phyloP scores from a whole-genome alignment of 1,140 invertebrate species.

The Probaryconus sp. region DNA sequence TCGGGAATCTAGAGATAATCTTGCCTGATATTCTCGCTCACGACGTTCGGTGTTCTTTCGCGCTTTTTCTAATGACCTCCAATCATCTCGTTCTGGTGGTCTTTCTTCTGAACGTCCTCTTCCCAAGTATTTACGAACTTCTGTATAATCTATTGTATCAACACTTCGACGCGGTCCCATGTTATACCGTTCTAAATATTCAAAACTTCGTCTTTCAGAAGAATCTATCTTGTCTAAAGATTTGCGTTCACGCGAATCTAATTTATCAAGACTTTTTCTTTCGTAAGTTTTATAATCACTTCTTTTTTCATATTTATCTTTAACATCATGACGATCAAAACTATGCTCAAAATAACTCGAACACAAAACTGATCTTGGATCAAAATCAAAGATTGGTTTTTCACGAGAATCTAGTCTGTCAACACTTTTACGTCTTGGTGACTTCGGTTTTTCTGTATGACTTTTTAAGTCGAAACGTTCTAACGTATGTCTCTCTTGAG shows the following conservation, averaged over 20 bases:
- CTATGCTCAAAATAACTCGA: constrained; percentile 56
- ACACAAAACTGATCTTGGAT: constrained; percentile 69
- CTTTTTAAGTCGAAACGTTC: constrained; percentile 69
- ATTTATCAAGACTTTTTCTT: constrained; percentile 44
- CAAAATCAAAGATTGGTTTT: constrained; percentile 71
- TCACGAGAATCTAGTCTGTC: constrained; percentile 69
- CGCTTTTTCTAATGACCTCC: constrained; percentile 73
- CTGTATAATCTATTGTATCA: constrained; percentile 61
- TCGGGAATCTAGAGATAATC: constrained; percentile 68
- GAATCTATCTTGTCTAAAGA: constrained; percentile 64
- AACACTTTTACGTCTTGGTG: constrained; percentile 69
- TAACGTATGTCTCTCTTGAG: constrained; percentile 64
- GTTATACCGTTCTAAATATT: constrained; percentile 50
- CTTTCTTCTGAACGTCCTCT: constrained; percentile 65
- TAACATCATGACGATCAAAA: constrained; percentile 39
- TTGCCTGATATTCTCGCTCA: constrained; percentile 68
- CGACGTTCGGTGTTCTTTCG: constrained; percentile 71
- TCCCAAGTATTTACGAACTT: constrained; percentile 34
- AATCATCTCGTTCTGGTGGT: constrained; percentile 73
- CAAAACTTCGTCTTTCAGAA: constrained; percentile 66
- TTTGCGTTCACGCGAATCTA: constrained; percentile 57
- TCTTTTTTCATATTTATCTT: constrained; percentile 26
- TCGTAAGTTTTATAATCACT: constrained; percentile 30
- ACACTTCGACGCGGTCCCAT: constrained; percentile 38
- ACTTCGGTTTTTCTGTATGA: constrained; percentile 58